phyloP scores from a whole-genome alignment of 2,888 invertebrate genomes.

The Magallana nippona region DNA sequence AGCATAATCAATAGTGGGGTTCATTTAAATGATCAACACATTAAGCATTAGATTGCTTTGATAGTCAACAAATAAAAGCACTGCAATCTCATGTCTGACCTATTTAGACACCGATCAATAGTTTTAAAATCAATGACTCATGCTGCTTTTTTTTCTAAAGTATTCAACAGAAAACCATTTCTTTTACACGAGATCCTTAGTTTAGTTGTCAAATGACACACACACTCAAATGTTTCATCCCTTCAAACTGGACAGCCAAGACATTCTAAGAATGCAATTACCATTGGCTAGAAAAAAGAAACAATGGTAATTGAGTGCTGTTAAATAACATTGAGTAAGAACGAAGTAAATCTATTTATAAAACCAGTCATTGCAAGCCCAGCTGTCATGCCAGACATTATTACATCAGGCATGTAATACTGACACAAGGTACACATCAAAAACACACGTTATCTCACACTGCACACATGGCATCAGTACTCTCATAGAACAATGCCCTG shows the following conservation, averaged over 20 bases:
- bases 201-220: too few relatives aligned
- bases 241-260: too few relatives aligned
- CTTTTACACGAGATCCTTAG: too few relatives aligned
- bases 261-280: too few relatives aligned
- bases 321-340: too few relatives aligned
- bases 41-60: background rate
- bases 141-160: background rate
- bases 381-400: background rate
- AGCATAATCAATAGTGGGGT: background rate
- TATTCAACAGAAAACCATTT: too few relatives aligned
- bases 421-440: background rate
- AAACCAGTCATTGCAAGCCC: background rate
- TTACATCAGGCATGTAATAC: background rate
- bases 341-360: background rate
- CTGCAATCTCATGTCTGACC: background rate
- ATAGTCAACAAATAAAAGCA: background rate
- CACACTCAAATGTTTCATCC: too few relatives aligned
- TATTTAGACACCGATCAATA: constrained; percentile 21
- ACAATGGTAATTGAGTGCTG: background rate
- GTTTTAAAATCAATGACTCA: constrained; percentile 22
- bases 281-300: too few relatives aligned
- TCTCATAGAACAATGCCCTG: background rate
- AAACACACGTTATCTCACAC: background rate
- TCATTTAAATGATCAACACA: constrained; percentile 30
- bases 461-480: background rate